A percentile compares a stretch with the other conserved stretches of the same genome.
phyloP scores from a whole-genome alignment of 1,140 invertebrate species.

The Hyles vespertilio region DNA sequence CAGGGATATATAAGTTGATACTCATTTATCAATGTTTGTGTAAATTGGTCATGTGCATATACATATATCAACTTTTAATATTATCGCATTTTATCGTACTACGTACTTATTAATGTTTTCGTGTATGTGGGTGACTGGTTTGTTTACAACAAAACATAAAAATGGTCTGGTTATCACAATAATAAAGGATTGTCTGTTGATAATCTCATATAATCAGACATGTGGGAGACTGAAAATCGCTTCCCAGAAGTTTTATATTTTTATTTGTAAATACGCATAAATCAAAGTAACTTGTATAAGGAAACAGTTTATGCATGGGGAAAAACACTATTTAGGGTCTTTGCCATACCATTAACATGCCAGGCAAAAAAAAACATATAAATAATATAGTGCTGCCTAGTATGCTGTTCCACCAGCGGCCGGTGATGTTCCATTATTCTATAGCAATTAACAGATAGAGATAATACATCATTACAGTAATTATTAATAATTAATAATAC shows the following conservation, averaged over 20 bases:
- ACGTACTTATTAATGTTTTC: neutral
- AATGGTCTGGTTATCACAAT: constrained; percentile 4
- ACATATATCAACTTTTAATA: neutral
- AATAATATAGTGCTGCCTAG: too few relatives aligned
- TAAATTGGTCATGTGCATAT: too few relatives aligned
- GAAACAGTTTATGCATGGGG: neutral
- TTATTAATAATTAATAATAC: too few relatives aligned
- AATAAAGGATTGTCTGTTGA: constrained; percentile 4
- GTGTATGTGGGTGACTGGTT: neutral
- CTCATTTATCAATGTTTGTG: too few relatives aligned
- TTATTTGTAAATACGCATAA: neutral
- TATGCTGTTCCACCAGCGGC: too few relatives aligned
- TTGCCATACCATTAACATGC: too few relatives aligned
- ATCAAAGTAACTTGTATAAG: neutral
- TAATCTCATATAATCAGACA: neutral
- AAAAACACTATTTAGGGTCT: neutral
- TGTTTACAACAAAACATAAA: constrained; percentile 6
- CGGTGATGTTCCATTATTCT: too few relatives aligned
- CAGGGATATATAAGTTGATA: too few relatives aligned
- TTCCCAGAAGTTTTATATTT: neutral
- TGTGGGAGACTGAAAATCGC: neutral
- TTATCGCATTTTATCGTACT: neutral
- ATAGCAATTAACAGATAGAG: too few relatives aligned
- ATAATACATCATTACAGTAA: too few relatives aligned
- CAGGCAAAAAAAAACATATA: too few relatives aligned